Evolutionary conservation across 2,888 invertebrate species (phyloP).

Genomic region (Tetropium fuscum): DNA sequence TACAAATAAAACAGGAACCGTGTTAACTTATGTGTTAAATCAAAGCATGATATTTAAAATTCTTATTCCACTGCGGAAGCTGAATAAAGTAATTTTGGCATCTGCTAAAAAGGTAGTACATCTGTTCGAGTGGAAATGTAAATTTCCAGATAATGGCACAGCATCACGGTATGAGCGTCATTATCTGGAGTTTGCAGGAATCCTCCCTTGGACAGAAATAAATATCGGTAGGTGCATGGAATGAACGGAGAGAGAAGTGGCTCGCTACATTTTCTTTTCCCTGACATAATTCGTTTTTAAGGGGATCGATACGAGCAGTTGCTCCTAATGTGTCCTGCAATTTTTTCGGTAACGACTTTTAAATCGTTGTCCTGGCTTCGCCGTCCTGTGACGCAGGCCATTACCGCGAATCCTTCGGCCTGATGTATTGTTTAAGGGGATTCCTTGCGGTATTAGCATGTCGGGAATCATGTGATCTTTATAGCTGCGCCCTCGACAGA

Average conservation of each 20-base stretch:
- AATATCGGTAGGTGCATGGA: slow-evolving; percentile 1
- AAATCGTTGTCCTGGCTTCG: slow-evolving; percentile 59
- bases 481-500: slow-evolving; percentile 28
- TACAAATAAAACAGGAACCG: not conserved
- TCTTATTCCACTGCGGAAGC: slow-evolving; percentile 32
- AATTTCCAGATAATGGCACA: slow-evolving; percentile 40
- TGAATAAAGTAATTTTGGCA: slow-evolving; percentile 33
- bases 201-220: slow-evolving; percentile 17
- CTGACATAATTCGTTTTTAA: slow-evolving; percentile 59
- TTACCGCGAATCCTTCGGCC: slow-evolving; percentile 25
- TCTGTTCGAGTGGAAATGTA: slow-evolving; percentile 43
- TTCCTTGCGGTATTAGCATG: slow-evolving; percentile 40
- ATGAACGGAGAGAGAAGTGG: slow-evolving; percentile 16
- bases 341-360: slow-evolving; percentile 63
- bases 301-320: slow-evolving; percentile 61
- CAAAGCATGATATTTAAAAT: slow-evolving; percentile 18
- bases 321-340: slow-evolving; percentile 63
- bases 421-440: slow-evolving; percentile 41
- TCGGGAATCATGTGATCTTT: slow-evolving; percentile 36
- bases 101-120: slow-evolving; percentile 34
- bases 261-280: slow-evolving; percentile 49
- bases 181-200: slow-evolving; percentile 31
- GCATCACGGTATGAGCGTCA: slow-evolving; percentile 37
- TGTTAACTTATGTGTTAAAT: slow-evolving; percentile 10
- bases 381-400: slow-evolving; percentile 17